These are phyloP conservation scores for Campoplex capitator DNA, from an alignment of 2,888 invertebrate genomes.

Conservation along the genomic window DNA sequence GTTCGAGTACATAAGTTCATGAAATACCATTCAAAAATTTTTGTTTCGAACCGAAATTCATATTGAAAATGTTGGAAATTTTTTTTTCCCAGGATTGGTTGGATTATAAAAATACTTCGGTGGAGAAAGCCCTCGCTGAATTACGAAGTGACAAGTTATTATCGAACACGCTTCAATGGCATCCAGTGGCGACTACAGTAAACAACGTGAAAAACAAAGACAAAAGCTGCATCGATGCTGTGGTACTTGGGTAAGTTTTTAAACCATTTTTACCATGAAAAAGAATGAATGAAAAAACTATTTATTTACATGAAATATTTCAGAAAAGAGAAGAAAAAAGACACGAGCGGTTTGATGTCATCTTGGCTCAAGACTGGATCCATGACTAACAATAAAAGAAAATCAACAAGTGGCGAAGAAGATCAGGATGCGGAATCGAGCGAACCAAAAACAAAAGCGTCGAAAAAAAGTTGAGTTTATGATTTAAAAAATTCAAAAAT, in stretches of 20 bases:
- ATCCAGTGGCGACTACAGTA: conserved; percentile 90
- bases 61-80: neutral
- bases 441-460: conserved; percentile 38
- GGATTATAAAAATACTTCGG: conserved; percentile 86
- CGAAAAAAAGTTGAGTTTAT: conserved; percentile 22
- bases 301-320: conserved; percentile 61
- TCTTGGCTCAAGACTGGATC: conserved; percentile 85
- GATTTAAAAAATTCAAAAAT: neutral
- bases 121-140: conserved; percentile 86
- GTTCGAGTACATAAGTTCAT: conserved; percentile 85
- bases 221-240: conserved; percentile 86
- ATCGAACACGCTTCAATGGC: conserved; percentile 86
- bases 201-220: conserved; percentile 91
- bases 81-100: conserved; percentile 88
- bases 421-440: conserved; percentile 77
- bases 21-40: neutral
- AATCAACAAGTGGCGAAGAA: conserved; percentile 76
- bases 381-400: conserved; percentile 81
- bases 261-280: neutral
- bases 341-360: conserved; percentile 79
- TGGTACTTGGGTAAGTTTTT: conserved; percentile 75
- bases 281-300: conserved; percentile 1
- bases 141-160: conserved; percentile 82
- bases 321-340: conserved; percentile 81
- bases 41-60: neutral